Evolutionary conservation across 2,797 vertebrate genomes (phyloP), one percentile per base, ranked within the genome.

Genomic region (Harpagifer antarcticus): DNA sequence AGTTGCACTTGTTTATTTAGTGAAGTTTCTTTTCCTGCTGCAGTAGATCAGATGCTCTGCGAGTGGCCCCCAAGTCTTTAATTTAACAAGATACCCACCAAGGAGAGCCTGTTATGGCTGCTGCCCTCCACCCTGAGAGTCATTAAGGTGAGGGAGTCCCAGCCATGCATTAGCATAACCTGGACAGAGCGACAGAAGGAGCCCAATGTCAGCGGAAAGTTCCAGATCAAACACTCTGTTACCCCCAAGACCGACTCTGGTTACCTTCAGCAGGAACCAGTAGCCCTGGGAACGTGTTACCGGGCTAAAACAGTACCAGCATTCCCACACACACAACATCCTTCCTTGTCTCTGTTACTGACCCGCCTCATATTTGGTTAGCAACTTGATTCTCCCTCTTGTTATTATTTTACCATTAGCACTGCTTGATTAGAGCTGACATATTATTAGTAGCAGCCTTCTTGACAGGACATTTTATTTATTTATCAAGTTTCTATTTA

Each of bases 191-290:
- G 47, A 83, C 83, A 72, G 23, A 76, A 40, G 49, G 55, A 76
- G 68, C 66, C 69, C 72, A 10, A 67, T 75, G 88, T 87, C 88
- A 88, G 63, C 79, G 87, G 86, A 87, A 91, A 88, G 73, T 73
- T 78, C 64, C 77, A 86, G 80, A 88, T 88, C 84, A 90, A 86
- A 86, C 55, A 83, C 67, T 58, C 65, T 54, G 65, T 84, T 86
- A 66, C 43, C 60, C 45, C 67, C 59, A 56, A 60, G 79, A 72
- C 3, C 3, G 59, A 15, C 79, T 84, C 61, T 83, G 83, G 79
- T 84, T 85, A 77, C 72, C 79, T 62, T 68, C 72, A 81, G 68
- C 58, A 74, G 75, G 66, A 75, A 79, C 66, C 62, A 53, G 67
- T 63, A 76, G 82, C 76, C 71, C 64, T 9, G 65, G 55, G 84